Percentiles rank a stretch among this genome's conserved stretches.
Conservation (phyloP, 1,140 invertebrate species). For the Hesperophylax magnus region DNA sequence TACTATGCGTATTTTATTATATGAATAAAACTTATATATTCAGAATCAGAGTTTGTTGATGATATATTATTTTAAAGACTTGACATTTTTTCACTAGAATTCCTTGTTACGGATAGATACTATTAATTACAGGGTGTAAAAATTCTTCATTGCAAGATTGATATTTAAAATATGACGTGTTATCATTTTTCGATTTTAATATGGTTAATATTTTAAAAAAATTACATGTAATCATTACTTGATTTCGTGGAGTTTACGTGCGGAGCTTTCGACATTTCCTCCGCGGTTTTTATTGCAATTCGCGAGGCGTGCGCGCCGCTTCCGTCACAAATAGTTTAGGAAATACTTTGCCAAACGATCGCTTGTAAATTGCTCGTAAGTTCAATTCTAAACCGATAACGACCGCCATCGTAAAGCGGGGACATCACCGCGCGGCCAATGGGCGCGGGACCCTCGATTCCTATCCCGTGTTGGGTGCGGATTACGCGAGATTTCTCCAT, state of each 20-base stretch:
- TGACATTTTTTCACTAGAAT: too few species aligned
- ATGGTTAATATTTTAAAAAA: too few species aligned
- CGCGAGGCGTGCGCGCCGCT: constrained; percentile 15
- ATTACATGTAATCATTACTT: neutral
- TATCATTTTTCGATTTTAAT: too few species aligned
- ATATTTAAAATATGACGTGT: too few species aligned
- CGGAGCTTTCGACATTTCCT: constrained; percentile 1
- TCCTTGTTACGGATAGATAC: too few species aligned
- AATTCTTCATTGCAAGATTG: too few species aligned
- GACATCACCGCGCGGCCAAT: constrained; percentile 17
- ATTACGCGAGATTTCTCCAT: constrained; percentile 27
- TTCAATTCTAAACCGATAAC: constrained; percentile 46
- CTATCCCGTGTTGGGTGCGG: neutral
- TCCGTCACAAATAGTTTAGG: constrained; percentile 34
- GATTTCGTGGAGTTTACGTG: neutral
- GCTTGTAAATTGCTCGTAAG: constrained; percentile 44
- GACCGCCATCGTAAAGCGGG: constrained; percentile 21
- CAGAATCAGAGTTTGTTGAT: too few species aligned
- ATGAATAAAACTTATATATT: too few species aligned
- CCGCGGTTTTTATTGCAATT: constrained; percentile 20
- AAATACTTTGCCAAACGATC: constrained; percentile 33
- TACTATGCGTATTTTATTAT: too few species aligned
- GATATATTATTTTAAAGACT: too few species aligned
- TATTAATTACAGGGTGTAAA: too few species aligned
- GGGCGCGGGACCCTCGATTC: neutral